Conservation (phyloP, 1,140 invertebrate genomes). For the Lordiphosa clarofinis region DNA sequence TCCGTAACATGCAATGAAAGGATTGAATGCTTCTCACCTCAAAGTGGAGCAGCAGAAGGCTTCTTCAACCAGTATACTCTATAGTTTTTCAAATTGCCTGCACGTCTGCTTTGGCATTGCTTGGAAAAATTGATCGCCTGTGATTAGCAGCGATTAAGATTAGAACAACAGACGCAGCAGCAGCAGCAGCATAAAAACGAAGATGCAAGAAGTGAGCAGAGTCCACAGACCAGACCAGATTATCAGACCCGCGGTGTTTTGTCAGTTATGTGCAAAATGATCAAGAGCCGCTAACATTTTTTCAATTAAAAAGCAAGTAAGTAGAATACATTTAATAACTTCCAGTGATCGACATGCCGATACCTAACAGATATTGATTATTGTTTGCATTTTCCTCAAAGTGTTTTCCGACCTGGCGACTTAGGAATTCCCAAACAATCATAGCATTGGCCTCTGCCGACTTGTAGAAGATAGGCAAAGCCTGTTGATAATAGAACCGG, state of each 20-base stretch:
- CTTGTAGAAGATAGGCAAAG: too few species aligned
- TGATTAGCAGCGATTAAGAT: conserved; percentile 76
- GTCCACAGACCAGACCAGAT: conserved; percentile 29
- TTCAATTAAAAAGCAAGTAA: conserved; percentile 67
- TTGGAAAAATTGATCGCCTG: conserved; percentile 65
- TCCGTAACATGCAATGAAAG: conserved; percentile 45
- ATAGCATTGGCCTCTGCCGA: too few species aligned
- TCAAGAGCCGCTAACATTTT: conserved; percentile 74
- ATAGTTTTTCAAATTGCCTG: conserved; percentile 62
- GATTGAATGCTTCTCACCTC: conserved; percentile 73
- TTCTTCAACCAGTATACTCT: conserved; percentile 26
- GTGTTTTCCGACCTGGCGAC: too few species aligned
- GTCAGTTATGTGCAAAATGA: conserved; percentile 75
- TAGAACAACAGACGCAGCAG: conserved; percentile 50
- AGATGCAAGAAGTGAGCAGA: conserved; percentile 39
- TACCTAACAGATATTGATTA: conserved; percentile 19
- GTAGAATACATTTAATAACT: conserved; percentile 13
- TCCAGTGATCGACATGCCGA: conserved; percentile 24
- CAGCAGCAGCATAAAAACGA: conserved; percentile 17
- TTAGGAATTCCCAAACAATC: too few species aligned
- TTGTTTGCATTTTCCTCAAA: too few species aligned
- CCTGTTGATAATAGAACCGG: too few species aligned
- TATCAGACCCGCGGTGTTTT: conserved; percentile 66
- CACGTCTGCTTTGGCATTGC: conserved; percentile 58
- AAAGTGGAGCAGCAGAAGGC: conserved; percentile 48